Base-by-base conservation (phyloP, 1,140 invertebrate species). In the Helicoverpa armigera region DNA sequence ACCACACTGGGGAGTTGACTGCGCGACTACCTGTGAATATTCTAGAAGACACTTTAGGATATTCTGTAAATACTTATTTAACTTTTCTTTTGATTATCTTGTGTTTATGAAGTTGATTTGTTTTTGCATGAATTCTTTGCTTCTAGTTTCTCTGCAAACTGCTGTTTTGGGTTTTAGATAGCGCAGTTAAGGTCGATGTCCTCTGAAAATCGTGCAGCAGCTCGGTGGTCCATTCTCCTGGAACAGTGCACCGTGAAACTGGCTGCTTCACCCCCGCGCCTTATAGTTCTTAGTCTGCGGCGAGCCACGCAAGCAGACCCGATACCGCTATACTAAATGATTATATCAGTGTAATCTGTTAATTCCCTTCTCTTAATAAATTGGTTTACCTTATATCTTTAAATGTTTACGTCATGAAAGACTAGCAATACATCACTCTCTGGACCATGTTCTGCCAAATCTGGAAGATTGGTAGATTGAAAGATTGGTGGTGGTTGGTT, bases 1-100 rank as follows among this genome's bases (percentile, higher is more conserved):
- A 94, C 65, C 90, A 92, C 54, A 94, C 92, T 0, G 93, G 93
- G 14, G 93, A 94, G 82, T 65, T 94, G 7, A 87, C 79, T 7
- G 92, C 92, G 11, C 82, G 86, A 11, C 74, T 94, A 51, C 91
- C 92, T 0, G 56, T 92, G 11, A 92, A 88, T 43, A 81, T 92
- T 43, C 69, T 94, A 7, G 88, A 91, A 83, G 87, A 92, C 10
- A 81, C 86, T 4, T 82, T 93, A 11, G 90, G 92, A 58, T 87
- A 88, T 75, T 82, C 89, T 11, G 93, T 94, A 87, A 88, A 85
- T 65, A 65, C 23, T 9, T 13, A 11, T 10, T 16, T 10, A 10
- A 18, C 10, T 9, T n/a, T 9, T 9, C 4, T n/a, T 9, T 9
- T 1, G 16, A 58, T 2, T 9, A 16, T 0, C 5, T 9, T 43